Conservation (phyloP, 2,113 vertebrate species). For the Hydropotes inermis region DNA sequence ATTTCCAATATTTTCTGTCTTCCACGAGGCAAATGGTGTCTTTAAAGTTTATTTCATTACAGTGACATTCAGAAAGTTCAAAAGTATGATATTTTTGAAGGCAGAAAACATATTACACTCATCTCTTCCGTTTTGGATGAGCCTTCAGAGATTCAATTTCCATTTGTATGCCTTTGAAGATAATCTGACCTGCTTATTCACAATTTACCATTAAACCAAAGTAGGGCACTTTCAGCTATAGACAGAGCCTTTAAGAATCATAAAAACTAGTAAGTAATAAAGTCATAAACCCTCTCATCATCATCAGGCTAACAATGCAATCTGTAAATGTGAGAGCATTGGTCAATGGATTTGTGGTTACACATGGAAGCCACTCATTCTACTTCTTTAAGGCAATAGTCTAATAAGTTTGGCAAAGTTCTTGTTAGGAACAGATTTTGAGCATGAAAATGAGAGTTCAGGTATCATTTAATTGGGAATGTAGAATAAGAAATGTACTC, state of each 20-base stretch:
- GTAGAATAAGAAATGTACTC: not conserved
- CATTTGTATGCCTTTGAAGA: slow-evolving; percentile 45
- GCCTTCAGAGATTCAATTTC: slow-evolving; percentile 22
- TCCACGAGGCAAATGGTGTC: not conserved
- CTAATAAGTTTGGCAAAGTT: not conserved
- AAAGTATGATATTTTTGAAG: slow-evolving; percentile 2
- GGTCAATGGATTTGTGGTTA: not conserved
- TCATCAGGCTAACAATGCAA: not conserved
- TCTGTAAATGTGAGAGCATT: not conserved
- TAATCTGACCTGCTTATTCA: slow-evolving; percentile 52
- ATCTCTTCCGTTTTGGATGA: not conserved
- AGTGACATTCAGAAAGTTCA: slow-evolving; percentile 12
- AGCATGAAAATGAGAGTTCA: not conserved
- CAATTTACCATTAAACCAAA: slow-evolving; percentile 38
- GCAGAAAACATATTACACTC: slow-evolving; percentile 2
- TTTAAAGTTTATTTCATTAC: not conserved
- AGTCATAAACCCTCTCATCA: not conserved
- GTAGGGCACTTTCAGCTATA: not conserved
- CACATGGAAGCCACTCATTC: not conserved
- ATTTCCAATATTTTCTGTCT: not conserved
- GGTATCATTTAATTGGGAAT: not conserved
- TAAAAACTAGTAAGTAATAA: not conserved
- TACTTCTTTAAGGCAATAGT: not conserved
- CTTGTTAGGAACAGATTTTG: not conserved
- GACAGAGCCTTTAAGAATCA: slow-evolving; percentile 23